These are phyloP conservation scores for Pseudomyrmex dendroicus DNA, from an alignment of 1,140 invertebrate genomes.

Conservation along the genomic window DNA sequence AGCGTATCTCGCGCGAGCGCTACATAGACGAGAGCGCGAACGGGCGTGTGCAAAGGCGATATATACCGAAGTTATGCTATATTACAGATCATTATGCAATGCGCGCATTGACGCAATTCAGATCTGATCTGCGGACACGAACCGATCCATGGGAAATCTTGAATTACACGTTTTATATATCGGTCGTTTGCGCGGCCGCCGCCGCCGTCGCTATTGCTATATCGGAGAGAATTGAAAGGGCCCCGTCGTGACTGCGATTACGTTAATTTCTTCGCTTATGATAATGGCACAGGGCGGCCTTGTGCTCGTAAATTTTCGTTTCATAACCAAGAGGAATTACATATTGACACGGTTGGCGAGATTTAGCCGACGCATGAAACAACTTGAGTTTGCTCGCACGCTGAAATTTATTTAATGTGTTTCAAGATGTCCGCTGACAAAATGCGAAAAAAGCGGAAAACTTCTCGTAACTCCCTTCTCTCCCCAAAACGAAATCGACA, in stretches of 20 bases:
- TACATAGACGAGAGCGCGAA: not conserved
- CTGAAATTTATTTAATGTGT: not conserved
- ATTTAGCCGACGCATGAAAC: not conserved
- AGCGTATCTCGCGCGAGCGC: not conserved
- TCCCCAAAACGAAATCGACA: no score
- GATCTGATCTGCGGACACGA: slow-evolving; percentile 65
- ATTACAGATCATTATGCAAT: slow-evolving; percentile 72
- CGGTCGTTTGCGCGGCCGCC: slow-evolving; percentile 5
- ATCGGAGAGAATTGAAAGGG: slow-evolving; percentile 58
- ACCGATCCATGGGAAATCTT: slow-evolving; percentile 75
- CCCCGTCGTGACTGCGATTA: slow-evolving; percentile 55
- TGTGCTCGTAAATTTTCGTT: slow-evolving; percentile 61
- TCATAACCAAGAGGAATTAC: slow-evolving; percentile 53
- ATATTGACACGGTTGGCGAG: slow-evolving; percentile 50
- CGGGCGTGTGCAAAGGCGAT: slow-evolving; percentile 29
- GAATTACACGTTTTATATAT: slow-evolving; percentile 70
- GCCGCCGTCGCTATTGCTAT: not conserved
- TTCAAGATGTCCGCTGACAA: not conserved
- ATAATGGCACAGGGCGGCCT: slow-evolving; percentile 59
- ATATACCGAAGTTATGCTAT: slow-evolving; percentile 61
- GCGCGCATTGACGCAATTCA: slow-evolving; percentile 75
- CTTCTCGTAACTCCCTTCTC: no score
- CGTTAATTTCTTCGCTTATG: slow-evolving; percentile 63
- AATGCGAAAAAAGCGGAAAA: not conserved
- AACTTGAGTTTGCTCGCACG: no score